These are phyloP conservation scores for Plebejus argus DNA, from an alignment of 2,888 invertebrate species.

Conservation along the genomic window DNA sequence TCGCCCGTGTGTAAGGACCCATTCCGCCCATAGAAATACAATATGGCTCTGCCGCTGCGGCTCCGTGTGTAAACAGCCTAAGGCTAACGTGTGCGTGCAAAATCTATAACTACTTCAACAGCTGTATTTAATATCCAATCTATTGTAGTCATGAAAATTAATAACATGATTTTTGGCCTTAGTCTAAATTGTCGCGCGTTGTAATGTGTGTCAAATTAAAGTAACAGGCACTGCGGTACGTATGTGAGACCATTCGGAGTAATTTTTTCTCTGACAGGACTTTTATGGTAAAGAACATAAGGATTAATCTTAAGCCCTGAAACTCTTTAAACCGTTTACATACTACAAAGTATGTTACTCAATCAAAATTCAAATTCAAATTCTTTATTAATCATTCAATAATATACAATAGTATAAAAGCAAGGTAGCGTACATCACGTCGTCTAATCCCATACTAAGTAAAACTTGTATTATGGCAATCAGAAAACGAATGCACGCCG, in stretches of 20 bases:
- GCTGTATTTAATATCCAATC: background rate
- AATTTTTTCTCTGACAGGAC: background rate
- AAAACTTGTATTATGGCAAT: too few relatives aligned
- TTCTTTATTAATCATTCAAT: too few relatives aligned
- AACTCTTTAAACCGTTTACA: background rate
- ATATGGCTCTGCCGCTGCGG: too few relatives aligned
- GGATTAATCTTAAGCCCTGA: background rate
- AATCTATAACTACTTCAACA: background rate
- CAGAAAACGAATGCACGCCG: too few relatives aligned
- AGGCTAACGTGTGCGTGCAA: background rate
- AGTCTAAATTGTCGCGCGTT: background rate
- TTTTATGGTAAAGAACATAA: background rate
- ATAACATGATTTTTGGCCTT: slow-evolving; percentile 18
- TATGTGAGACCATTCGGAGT: background rate
- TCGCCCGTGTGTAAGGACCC: too few relatives aligned
- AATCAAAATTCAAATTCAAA: too few relatives aligned
- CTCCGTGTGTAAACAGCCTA: too few relatives aligned
- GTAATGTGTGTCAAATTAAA: slow-evolving; percentile 11
- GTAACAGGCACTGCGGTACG: background rate
- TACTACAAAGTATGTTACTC: background rate
- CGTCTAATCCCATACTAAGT: too few relatives aligned
- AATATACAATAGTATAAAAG: too few relatives aligned
- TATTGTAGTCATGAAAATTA: slow-evolving; percentile 26
- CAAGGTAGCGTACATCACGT: too few relatives aligned
- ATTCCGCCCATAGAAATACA: too few relatives aligned